Evolutionary conservation across 2,888 invertebrate genomes (phyloP).

Genomic region (Zonitis immaculata): DNA sequence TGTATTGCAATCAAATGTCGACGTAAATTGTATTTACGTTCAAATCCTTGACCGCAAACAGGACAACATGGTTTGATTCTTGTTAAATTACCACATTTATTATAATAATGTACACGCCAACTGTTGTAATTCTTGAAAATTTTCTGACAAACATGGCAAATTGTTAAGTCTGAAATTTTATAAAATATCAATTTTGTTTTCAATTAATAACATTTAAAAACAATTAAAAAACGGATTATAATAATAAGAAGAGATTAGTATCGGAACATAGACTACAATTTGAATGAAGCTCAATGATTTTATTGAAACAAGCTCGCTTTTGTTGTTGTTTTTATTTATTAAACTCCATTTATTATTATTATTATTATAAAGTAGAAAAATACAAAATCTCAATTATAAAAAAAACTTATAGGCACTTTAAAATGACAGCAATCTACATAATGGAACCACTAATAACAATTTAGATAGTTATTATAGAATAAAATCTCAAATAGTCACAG

Average conservation of each 20-base stretch:
- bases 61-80: slow-evolving; percentile 12
- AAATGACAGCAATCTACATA: neutral
- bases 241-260: too few relatives aligned
- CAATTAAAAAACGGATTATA: neutral
- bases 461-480: too few relatives aligned
- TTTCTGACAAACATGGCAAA: slow-evolving; percentile 15
- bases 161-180: slow-evolving; percentile 10
- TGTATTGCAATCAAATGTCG: slow-evolving; percentile 22
- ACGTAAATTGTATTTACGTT: slow-evolving; percentile 26
- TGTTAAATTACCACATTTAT: slow-evolving; percentile 14
- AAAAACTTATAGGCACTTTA: neutral
- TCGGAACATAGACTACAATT: too few relatives aligned
- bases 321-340: too few relatives aligned
- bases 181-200: neutral
- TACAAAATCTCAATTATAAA: neutral
- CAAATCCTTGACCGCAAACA: slow-evolving; percentile 28
- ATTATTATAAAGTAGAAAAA: neutral
- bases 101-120: slow-evolving; percentile 17
- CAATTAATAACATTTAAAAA: too few relatives aligned
- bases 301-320: too few relatives aligned
- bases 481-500: too few relatives aligned
- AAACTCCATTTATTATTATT: too few relatives aligned
- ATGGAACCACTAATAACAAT: too few relatives aligned
- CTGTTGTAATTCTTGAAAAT: slow-evolving; percentile 19
- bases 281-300: too few relatives aligned